These are phyloP conservation scores for Clupea harengus DNA, from an alignment of 2,113 vertebrate genomes.

Conservation along the genomic window DNA sequence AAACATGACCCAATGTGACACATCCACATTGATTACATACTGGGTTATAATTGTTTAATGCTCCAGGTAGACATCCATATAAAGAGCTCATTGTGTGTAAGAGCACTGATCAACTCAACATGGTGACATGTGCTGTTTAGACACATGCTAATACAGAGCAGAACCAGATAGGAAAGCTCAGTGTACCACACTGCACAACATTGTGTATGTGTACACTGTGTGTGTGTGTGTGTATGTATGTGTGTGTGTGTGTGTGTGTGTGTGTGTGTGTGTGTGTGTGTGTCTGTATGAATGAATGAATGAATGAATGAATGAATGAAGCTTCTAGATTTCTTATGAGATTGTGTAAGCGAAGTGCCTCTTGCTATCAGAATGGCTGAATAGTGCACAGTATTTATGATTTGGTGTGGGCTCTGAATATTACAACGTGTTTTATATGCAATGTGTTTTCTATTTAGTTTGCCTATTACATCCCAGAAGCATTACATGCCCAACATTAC, in stretches of 20 bases:
- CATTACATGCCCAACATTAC: neutral
- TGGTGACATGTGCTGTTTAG: neutral
- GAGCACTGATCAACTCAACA: neutral
- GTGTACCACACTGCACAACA: neutral
- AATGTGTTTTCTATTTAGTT: neutral
- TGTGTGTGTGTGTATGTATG: neutral
- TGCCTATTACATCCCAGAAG: neutral
- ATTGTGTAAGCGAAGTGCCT: neutral
- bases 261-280: neutral
- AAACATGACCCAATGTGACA: neutral
- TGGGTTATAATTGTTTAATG: neutral
- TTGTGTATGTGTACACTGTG: slow-evolving; percentile 18
- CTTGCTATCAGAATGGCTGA: neutral
- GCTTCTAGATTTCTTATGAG: neutral
- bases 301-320: neutral
- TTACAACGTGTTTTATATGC: too few species aligned
- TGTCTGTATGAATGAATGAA: neutral
- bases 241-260: neutral
- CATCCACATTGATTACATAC: neutral
- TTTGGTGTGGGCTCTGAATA: neutral
- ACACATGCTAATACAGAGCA: neutral
- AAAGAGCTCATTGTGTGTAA: neutral
- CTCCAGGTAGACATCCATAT: neutral
- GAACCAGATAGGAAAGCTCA: neutral
- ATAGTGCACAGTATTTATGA: neutral